Conservation (phyloP, 2,113 vertebrate species). For the Proteles cristata region DNA sequence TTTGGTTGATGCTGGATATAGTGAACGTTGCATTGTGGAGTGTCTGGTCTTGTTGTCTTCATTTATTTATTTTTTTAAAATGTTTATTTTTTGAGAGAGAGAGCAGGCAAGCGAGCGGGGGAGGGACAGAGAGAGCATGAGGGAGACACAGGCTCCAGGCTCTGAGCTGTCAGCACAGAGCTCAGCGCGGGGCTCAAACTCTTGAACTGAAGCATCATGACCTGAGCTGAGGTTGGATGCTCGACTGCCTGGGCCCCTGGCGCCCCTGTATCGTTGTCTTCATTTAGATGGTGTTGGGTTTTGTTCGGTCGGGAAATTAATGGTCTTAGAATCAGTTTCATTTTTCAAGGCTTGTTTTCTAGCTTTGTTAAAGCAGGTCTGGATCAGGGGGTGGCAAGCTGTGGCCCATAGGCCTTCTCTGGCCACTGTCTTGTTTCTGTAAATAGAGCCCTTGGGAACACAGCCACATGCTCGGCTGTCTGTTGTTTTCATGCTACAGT, state of each 20-base stretch:
- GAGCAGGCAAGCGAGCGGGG: too few species aligned
- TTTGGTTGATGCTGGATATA: not conserved
- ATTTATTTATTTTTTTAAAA: too few species aligned
- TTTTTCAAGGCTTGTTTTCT: not conserved
- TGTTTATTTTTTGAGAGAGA: too few species aligned
- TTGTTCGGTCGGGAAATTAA: not conserved
- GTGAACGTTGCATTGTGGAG: not conserved
- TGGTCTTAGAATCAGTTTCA: not conserved
- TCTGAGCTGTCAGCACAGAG: too few species aligned
- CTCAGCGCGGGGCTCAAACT: too few species aligned
- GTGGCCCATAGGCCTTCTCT: too few species aligned
- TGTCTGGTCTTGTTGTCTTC: not conserved
- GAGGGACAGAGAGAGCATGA: too few species aligned
- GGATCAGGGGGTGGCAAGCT: not conserved
- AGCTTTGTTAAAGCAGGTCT: not conserved
- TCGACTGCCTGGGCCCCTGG: too few species aligned
- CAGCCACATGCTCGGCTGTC: fast-evolving
- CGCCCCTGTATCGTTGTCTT: not conserved
- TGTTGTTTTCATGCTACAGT: not conserved
- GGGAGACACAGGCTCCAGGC: too few species aligned
- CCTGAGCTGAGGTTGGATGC: too few species aligned
- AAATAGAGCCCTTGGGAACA: too few species aligned
- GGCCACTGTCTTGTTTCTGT: not conserved
- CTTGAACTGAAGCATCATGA: too few species aligned
- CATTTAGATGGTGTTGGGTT: not conserved